These are phyloP conservation scores for Bovichtus variegatus DNA, from an alignment of 2,797 vertebrate genomes.

Conservation along the genomic window DNA sequence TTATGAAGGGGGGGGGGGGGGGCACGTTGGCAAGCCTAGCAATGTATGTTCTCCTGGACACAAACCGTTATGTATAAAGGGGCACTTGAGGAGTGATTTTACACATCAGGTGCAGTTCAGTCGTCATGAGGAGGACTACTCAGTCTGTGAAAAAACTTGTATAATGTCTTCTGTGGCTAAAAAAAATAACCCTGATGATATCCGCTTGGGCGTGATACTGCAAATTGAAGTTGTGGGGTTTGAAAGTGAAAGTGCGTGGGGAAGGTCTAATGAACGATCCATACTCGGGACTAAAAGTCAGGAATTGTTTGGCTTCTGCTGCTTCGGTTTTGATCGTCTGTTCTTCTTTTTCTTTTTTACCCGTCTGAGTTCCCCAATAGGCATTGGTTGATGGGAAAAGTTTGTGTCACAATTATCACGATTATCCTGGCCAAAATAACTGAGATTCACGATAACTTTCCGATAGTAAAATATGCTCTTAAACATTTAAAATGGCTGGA, in stretches of 20 bases:
- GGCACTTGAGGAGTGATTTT: neutral
- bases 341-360: neutral
- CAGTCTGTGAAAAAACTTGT: neutral
- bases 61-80: constrained; percentile 13
- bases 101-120: neutral
- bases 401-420: too few relatives aligned
- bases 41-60: constrained; percentile 23
- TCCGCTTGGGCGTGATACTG: constrained; percentile 1
- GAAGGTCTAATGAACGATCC: neutral
- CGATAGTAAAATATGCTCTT: too few relatives aligned
- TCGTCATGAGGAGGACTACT: neutral
- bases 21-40: constrained; percentile 26
- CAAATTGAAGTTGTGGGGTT: neutral
- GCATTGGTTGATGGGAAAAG: too few relatives aligned
- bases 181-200: neutral
- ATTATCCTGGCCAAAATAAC: too few relatives aligned
- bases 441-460: too few relatives aligned
- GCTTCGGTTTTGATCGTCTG: neutral
- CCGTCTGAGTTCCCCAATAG: neutral
- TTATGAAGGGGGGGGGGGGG: constrained; percentile 26
- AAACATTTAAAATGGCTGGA: too few relatives aligned
- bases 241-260: neutral
- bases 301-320: neutral
- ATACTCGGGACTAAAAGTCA: too few relatives aligned
- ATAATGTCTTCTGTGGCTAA: neutral